Base-by-base conservation (phyloP, 2,113 vertebrate species). In the Microcebus lehilahytsara region DNA sequence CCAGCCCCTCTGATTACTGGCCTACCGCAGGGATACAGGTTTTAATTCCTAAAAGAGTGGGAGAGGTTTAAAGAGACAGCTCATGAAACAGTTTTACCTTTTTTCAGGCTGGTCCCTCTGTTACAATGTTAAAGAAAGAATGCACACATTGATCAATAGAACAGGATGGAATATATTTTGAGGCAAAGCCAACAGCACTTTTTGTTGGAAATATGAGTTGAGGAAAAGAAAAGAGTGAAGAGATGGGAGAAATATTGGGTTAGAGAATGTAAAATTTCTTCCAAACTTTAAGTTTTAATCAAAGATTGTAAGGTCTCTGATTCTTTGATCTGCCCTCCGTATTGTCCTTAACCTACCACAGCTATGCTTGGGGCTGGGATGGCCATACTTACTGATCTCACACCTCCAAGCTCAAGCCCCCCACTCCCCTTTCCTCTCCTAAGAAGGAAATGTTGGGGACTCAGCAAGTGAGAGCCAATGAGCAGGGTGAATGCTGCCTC, bases 131-230 rank as follows among this genome's bases (percentile, higher is more conserved):
- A 78, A 86, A 93, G 71, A 87, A 90, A 71, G 60, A 92, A 95
- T 69, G 75, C 7, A 37, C 17, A 75, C n/a, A 87, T 23, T 67
- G 60, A 92, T 72, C 67, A 88, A 56, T 32, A 80, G 46, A 67
- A 84, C 16, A 89, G 42, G 95, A 79, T 77, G 78, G 67, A 94
- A 81, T 97, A 91, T 85, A 85, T 91, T 94, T 93, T 88, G 56
- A 91, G 53, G 37, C 27, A 91, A 9, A 96, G 30, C 14, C 89
- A 79, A 69, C 42, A 85, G 83, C 94, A 62, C 17, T 85, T 91
- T 30, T 80, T 96, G 88, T 72, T 87, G 32, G 72, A 75, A 95
- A 49, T 53, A 96, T 6, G 27, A n/a, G 40, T 66, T 92, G 58
- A 88, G 34, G 51, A 94, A 85, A 91, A 84, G 40, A 84, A 89